Evolutionary conservation across 2,113 vertebrate species (phyloP).

Genomic region (Pterocles orientalis): DNA sequence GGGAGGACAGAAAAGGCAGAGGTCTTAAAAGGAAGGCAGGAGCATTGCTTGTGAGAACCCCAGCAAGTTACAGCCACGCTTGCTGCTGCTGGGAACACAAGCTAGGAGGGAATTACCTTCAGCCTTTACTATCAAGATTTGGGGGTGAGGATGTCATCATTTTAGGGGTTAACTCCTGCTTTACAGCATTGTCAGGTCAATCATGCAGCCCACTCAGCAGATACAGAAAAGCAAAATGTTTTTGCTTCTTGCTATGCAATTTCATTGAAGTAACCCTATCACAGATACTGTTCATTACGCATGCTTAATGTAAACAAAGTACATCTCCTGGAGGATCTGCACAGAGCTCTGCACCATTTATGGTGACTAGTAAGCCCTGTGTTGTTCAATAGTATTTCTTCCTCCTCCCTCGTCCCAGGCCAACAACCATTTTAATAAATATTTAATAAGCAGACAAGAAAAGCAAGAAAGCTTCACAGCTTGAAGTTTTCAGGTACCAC

Average conservation of each 20-base stretch:
- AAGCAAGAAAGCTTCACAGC: neutral
- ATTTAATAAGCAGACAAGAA: neutral
- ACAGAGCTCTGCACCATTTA: neutral
- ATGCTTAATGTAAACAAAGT: neutral
- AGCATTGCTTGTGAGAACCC: rapidly evolving
- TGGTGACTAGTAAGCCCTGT: neutral
- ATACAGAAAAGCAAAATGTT: neutral
- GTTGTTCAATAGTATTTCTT: neutral
- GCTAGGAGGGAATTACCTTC: neutral
- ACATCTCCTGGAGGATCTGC: neutral
- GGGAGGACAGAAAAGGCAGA: neutral
- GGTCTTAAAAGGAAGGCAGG: neutral
- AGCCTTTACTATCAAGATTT: neutral
- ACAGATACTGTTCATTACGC: neutral
- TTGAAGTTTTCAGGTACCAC: neutral
- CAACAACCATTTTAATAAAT: neutral
- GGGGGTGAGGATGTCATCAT: rapidly evolving
- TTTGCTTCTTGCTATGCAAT: neutral
- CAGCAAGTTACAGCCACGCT: neutral
- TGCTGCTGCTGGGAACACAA: neutral
- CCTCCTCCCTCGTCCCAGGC: neutral
- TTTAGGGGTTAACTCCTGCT: neutral
- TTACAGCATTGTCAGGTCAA: conserved; percentile 20
- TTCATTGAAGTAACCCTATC: neutral
- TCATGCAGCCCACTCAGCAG: neutral